Evolutionary conservation across 1,140 invertebrate species (phyloP).

Genomic region (Magallana angulata): DNA sequence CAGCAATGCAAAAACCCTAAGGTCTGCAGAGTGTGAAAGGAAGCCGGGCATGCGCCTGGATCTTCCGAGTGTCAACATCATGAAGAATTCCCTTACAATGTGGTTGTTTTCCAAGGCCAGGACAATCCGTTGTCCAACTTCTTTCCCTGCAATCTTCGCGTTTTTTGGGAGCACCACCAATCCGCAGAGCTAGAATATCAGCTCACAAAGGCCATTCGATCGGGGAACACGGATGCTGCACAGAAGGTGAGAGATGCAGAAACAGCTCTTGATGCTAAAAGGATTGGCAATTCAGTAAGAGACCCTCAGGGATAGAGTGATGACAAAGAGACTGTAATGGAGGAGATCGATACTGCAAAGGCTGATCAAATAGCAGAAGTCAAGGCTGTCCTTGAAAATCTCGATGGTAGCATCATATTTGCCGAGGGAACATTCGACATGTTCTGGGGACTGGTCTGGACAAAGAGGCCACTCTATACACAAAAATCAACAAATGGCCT

Average conservation of each 20-base stretch:
- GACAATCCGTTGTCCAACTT: too few relatives aligned
- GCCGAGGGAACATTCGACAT: background rate
- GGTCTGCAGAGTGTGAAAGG: too few relatives aligned
- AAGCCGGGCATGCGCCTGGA: too few relatives aligned
- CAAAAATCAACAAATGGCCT: background rate
- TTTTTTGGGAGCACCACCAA: too few relatives aligned
- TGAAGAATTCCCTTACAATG: too few relatives aligned
- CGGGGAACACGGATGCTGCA: background rate
- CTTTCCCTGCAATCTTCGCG: too few relatives aligned
- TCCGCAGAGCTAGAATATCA: too few relatives aligned
- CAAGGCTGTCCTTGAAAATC: background rate
- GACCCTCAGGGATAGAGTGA: background rate
- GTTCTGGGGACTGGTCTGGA: background rate
- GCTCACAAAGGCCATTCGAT: slow-evolving; percentile 18
- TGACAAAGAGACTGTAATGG: background rate
- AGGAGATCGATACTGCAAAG: background rate
- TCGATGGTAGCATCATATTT: background rate
- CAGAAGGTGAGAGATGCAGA: background rate
- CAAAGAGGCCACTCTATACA: background rate
- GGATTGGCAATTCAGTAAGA: background rate
- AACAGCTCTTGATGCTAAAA: slow-evolving; percentile 19
- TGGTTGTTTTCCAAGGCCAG: too few relatives aligned
- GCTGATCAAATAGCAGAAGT: background rate
- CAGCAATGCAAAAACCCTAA: too few relatives aligned
- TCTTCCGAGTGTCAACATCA: too few relatives aligned